Evolutionary conservation across 2,797 vertebrate genomes (phyloP), one percentile per base, ranked within the genome.

Genomic region (Cephalopachus bancanus): DNA sequence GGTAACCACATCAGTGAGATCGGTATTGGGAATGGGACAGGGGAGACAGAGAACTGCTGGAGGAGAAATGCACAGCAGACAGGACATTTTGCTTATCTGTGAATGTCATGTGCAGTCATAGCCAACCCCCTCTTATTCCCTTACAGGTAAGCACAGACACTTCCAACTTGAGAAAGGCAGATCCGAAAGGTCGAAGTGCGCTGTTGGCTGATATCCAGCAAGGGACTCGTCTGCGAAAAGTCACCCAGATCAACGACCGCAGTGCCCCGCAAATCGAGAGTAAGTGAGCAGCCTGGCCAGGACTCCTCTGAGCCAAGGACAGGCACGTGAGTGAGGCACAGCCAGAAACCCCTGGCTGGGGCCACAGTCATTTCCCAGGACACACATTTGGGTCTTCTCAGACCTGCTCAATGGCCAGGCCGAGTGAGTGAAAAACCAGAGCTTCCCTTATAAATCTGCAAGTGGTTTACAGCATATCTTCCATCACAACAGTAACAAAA

Each of bases 181-280:
- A 99, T 78, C 97, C 98, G 93, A 98, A 98, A 97, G 99, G 98
- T 26, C 99, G 99, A 65, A 99, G 97, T 0, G 99, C 99, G 0
- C 98, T 99, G 74, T 74, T 99, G 96, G 98, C 99, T 1, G 99
- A 99, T 72, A 99, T 99, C 98, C 99, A 99, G 97, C 99, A 99
- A 98, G 99, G 99, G 98, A 97, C 99, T 93, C 99, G 98, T 86
- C 98, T 99, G 15, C 99, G 98, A 91, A 99, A 99, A 97, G 99
- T 99, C 97, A 97, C 98, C 0, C 99, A 99, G 95, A 98, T 99
- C 98, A 99, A 99, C 3, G 99, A 99, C 98, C 99, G 99, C 84
- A 99, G 99, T 0, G 98, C 99, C 28, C 99, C 99, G 0, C 97
- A 98, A 22, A 98, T 99, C 4, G 99, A 99, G 81, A 99, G 99